Base-by-base conservation (phyloP, 1,140 invertebrate species). In the Planococcus citri region DNA sequence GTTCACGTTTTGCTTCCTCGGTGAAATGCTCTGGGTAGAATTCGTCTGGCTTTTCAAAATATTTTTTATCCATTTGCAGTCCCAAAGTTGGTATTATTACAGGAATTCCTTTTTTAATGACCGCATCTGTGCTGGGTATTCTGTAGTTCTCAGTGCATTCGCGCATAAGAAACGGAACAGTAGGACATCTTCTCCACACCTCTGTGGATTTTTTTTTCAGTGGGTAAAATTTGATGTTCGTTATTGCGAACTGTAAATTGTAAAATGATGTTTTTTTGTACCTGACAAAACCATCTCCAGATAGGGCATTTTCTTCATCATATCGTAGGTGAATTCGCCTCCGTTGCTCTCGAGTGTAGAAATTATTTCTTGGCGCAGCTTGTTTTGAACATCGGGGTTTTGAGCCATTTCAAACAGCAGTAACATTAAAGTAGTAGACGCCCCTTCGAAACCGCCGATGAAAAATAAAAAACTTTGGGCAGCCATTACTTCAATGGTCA, bases 371-470 rank as follows among this genome's bases (percentile, higher is more conserved):
- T 77, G 51, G 37, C 80, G 76, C 1, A 88, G 72, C 67, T 78
- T 82, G 10, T 82, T 75, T 72, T 87, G 87, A 10, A 85, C 73
- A 0, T 81, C 76, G 0, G 78, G 82, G 71, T 87, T 75, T 21
- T 79, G 73, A 4, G 87, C 84, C 25, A 89, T 73, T 70, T 83
- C 82, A 67, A 81, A 81, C 1, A 84, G 73, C 0, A 81, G 75
- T 71, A 84, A 84, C 0, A 80, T 75, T 25, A 87, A 75, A 0
- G 82, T 78, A 0, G 80, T 81, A 0, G 83, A 78, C 0, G 83
- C 81, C 0, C 85, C 86, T 74, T 87, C 86, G 72, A 83, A 88
- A 1, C 86, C 87, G 69, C 83, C 88, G 1, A 82, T 76, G 72
- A 88, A 86, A 73, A 90, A 89, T 6, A 87, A 41, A 1, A 85